phyloP scores from a whole-genome alignment of 2,888 invertebrate species.

The Ecliptopera silaceata region DNA sequence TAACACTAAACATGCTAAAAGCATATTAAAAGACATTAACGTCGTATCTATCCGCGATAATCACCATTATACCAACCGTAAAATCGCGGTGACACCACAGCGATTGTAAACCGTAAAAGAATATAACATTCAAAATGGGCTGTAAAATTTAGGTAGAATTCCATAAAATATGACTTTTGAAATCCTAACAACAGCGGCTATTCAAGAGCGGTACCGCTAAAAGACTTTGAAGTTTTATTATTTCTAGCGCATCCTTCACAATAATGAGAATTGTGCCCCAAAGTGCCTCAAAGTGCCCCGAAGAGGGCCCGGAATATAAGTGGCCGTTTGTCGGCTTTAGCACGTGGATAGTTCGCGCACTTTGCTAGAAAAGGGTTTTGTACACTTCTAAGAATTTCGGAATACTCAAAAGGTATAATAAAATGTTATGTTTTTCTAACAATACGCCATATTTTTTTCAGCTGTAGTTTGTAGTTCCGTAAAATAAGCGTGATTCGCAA shows the following conservation, averaged over 20 bases:
- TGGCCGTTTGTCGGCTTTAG: conserved; percentile 63
- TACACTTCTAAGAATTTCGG: conserved; percentile 56
- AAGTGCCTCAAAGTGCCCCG: conserved; percentile 35
- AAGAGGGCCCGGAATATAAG: conserved; percentile 19
- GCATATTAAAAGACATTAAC: conserved; percentile 53
- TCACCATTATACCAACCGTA: conserved; percentile 59
- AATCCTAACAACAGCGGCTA: conserved; percentile 61
- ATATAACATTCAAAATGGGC: conserved; percentile 58
- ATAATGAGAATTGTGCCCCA: conserved; percentile 55
- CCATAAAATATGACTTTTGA: conserved; percentile 71
- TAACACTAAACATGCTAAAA: conserved; percentile 46
- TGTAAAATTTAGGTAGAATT: conserved; percentile 63
- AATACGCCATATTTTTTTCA: conserved; percentile 44
- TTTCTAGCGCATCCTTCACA: conserved; percentile 64
- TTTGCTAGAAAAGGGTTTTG: conserved; percentile 63
- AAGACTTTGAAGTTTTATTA: conserved; percentile 64
- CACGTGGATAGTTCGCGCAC: conserved; percentile 65
- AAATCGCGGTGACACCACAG: conserved; percentile 66
- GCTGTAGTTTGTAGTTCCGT: conserved; percentile 39
- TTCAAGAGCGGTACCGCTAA: conserved; percentile 54
- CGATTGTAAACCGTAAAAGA: conserved; percentile 45
- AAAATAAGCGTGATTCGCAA: conserved; percentile 42
- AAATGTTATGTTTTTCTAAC: conserved; percentile 48
- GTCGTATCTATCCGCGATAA: conserved; percentile 52
- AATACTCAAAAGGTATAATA: conserved; percentile 40